phyloP scores from a whole-genome alignment of 2,797 vertebrate genomes.

The Pipistrellus kuhlii region DNA sequence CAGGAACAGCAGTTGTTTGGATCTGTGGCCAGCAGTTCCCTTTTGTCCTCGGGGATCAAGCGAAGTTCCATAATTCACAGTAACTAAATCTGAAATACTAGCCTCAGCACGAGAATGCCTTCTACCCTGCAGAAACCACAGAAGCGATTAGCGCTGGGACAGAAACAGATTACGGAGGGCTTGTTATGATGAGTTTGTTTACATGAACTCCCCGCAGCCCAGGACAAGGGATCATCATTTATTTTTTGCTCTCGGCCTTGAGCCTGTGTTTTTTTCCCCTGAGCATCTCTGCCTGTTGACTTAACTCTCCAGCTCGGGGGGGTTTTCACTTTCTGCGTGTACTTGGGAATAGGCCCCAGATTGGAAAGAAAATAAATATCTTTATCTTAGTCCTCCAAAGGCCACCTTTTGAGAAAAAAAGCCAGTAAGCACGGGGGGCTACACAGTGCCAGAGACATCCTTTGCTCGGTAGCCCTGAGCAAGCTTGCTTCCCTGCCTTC shows the following conservation, averaged over 20 bases:
- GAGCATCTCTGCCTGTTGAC: constrained; percentile 23
- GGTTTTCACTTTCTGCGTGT: neutral
- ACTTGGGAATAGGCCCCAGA: neutral
- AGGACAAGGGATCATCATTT: constrained; percentile 1
- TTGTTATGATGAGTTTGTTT: constrained; percentile 42
- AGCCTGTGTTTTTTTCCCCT: neutral
- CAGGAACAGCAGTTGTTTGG: neutral
- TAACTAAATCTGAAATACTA: neutral
- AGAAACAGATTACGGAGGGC: constrained; percentile 21
- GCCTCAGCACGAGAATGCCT: neutral
- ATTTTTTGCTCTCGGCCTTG: constrained; percentile 67
- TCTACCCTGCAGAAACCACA: constrained; percentile 4
- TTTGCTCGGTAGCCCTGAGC: neutral
- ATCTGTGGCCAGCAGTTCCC: neutral
- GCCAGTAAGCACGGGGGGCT: neutral
- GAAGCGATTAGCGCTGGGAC: neutral
- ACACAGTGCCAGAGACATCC: neutral
- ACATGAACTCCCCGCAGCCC: neutral
- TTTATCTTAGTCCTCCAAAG: constrained; percentile 1
- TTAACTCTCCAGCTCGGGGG: neutral
- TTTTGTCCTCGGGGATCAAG: neutral
- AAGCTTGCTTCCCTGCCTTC: neutral
- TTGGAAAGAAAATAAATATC: neutral
- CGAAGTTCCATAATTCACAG: neutral
- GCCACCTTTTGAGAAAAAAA: neutral